A percentile compares a stretch with the other conserved stretches of the same genome.
phyloP scores from a whole-genome alignment of 2,797 vertebrate species.

The Labeo calbasu region DNA sequence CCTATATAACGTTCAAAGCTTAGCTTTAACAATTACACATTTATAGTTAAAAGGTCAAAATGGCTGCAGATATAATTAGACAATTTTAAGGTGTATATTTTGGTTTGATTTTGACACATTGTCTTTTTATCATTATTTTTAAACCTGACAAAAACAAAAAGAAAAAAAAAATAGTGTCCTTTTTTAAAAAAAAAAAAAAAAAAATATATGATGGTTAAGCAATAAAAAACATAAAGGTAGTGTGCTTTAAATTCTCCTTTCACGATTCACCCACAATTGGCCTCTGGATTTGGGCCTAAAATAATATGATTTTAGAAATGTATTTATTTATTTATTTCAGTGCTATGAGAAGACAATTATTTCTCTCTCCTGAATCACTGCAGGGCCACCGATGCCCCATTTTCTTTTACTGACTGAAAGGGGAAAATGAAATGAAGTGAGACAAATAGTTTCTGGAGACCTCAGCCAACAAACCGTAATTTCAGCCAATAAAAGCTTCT shows the following conservation, averaged over 20 bases:
- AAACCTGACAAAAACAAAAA: not conserved
- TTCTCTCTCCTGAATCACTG: not conserved
- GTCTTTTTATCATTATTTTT: not conserved
- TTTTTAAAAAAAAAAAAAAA: not conserved
- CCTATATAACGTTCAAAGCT: not conserved
- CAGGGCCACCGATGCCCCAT: not conserved
- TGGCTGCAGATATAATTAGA: not conserved
- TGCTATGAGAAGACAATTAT: not conserved
- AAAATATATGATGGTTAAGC: not conserved
- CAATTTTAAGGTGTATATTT: not conserved
- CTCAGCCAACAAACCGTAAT: not conserved
- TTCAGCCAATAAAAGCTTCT: not conserved
- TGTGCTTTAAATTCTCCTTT: constrained; percentile 5
- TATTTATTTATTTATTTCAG: not conserved
- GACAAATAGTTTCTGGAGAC: not conserved
- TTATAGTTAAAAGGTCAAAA: constrained; percentile 3
- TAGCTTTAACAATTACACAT: not conserved
- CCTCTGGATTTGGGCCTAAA: not conserved
- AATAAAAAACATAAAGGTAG: not conserved
- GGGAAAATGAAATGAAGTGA: not conserved
- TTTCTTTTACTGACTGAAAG: constrained; percentile 3
- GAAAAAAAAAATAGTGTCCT: not conserved
- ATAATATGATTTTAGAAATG: not conserved
- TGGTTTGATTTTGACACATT: not conserved
- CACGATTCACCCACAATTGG: not conserved